A percentile compares a stretch with the other conserved stretches of the same genome.
Evolutionary conservation across 2,113 vertebrate species (phyloP).

Genomic region (Psophia crepitans): DNA sequence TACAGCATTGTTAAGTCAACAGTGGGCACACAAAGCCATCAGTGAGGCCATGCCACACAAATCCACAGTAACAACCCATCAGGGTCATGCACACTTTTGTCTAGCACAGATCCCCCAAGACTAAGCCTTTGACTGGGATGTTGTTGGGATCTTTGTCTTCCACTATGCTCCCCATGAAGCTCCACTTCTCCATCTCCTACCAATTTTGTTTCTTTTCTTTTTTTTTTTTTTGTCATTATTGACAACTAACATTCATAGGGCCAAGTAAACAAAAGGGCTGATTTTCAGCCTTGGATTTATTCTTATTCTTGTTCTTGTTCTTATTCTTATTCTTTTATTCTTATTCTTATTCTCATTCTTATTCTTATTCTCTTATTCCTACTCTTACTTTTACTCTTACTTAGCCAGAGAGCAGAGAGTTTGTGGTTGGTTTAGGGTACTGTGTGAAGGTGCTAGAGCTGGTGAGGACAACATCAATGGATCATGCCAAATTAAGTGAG

Average conservation of each 20-base stretch:
- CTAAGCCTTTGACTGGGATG: neutral
- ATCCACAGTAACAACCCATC: neutral
- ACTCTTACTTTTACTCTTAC: neutral
- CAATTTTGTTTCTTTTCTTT: neutral
- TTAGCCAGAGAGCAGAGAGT: neutral
- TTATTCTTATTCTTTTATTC: neutral
- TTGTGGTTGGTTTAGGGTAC: neutral
- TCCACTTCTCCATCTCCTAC: neutral
- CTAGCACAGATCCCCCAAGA: neutral
- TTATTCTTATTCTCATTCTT: neutral
- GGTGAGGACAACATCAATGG: neutral
- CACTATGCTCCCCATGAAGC: neutral
- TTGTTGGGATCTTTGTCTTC: neutral
- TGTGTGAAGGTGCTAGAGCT: neutral
- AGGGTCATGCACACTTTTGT: neutral
- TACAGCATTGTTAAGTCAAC: neutral
- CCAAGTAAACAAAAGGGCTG: neutral
- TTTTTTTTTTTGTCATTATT: neutral
- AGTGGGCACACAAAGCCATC: fast-evolving
- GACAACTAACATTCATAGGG: neutral
- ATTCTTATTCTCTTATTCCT: neutral
- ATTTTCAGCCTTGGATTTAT: neutral
- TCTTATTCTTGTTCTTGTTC: neutral
- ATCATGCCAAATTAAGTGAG: neutral
- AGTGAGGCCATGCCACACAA: neutral